A percentile compares a stretch with the other conserved stretches of the same genome.
Evolutionary conservation across 1,140 invertebrate species (phyloP).

Genomic region (Achatina immaculata): DNA sequence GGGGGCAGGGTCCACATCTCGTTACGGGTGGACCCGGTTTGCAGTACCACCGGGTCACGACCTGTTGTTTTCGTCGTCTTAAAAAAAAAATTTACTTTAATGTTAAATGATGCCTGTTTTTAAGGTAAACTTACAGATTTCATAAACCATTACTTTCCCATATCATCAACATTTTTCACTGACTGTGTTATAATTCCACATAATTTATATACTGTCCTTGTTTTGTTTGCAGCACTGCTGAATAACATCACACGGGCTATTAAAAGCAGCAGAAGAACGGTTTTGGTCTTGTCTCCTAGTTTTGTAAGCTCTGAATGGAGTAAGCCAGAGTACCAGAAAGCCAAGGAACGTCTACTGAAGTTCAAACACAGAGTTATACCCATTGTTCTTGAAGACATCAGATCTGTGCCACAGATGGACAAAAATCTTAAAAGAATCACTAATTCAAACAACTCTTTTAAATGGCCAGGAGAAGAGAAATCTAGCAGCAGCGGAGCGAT

Average conservation of each 20-base stretch:
- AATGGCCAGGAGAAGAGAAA: conserved; percentile 57
- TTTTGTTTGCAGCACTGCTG: conserved; percentile 55
- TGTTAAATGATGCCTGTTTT: no score
- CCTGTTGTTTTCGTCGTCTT: no score
- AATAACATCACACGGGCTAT: conserved; percentile 66
- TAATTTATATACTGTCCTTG: no score
- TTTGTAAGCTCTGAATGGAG: conserved; percentile 66
- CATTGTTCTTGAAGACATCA: conserved; percentile 60
- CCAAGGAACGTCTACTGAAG: conserved; percentile 66
- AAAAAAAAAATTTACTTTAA: no score
- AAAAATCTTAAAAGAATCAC: conserved; percentile 58
- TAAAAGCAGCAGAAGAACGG: conserved; percentile 63
- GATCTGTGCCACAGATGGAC: conserved; percentile 49
- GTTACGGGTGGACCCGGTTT: no score
- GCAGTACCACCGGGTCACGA: no score
- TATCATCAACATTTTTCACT: no score
- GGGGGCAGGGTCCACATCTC: no score
- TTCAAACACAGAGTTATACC: conserved; percentile 66
- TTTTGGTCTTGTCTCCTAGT: conserved; percentile 59
- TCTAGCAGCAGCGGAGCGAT: conserved; percentile 38
- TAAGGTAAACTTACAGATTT: no score
- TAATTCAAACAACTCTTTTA: conserved; percentile 61
- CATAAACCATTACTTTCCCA: no score
- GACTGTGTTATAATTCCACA: no score
- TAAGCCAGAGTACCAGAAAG: conserved; percentile 64